Evolutionary conservation across 2,888 invertebrate species (phyloP), one percentile per base, ranked within the genome.

Genomic region (Drosophila falleni): DNA sequence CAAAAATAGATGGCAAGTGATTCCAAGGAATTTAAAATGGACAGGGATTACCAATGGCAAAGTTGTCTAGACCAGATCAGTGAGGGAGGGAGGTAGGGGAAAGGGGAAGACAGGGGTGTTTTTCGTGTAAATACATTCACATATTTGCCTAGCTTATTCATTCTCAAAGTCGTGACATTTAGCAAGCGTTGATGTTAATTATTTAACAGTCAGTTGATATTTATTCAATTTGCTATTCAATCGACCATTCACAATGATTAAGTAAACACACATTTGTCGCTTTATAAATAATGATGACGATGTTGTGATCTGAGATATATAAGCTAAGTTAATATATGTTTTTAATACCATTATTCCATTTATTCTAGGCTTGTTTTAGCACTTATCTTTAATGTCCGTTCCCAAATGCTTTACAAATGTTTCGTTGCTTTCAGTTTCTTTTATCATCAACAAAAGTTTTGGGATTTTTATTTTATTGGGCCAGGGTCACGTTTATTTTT

Each of bases 1-100:
- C 67, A 68, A 81, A 75, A 72, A 60, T 66, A 78, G 68, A 42
- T 50, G 13, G 16, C n/a, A 16, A 50, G 31, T 50, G 26, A 68
- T 71, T 77, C 70, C 35, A 23, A n/a, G 59, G 73, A 79, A 81
- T 69, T 59, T 46, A 3, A 23, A 13, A 23, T 44, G 8, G 13
- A 55, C 19, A 44, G 42, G 41, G 31, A 44, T 42, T 42, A 19
- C 31, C 42, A 33, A 13, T 13, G 4, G 8, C 33, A 16, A 50
- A 19, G 19, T 16, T 44, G 31, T 55, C 23, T 55, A 31, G 23
- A 11, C 19, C n/a, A 16, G 39, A 41, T 23, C 5, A n/a, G 5
- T n/a, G 16, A 3, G 37, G 33, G 3, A 23, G 19, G 6, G 6
- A 3, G 49, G n/a, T n/a, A n/a, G n/a, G n/a, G 31, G 16, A 11